A percentile compares a stretch with the other conserved stretches of the same genome.
Evolutionary conservation across 2,113 vertebrate genomes (phyloP).

Genomic region (Poecile atricapillus): DNA sequence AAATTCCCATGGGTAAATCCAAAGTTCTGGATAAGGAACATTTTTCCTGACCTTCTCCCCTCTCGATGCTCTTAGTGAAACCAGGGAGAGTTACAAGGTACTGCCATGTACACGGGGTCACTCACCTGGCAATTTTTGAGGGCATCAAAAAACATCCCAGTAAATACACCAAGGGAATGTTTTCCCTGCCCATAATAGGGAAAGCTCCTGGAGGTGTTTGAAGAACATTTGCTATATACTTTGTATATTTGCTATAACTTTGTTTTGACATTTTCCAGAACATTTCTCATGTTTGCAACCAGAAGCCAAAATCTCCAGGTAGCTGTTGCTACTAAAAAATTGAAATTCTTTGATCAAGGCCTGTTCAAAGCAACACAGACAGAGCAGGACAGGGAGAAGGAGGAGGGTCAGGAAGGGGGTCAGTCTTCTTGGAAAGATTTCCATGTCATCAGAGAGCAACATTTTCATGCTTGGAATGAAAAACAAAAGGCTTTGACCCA

Average conservation of each 20-base stretch:
- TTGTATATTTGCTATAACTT: not conserved
- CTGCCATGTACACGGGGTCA: not conserved
- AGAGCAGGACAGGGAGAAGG: not conserved
- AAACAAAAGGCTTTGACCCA: not conserved
- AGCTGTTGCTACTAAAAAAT: not conserved
- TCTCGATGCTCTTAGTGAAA: not conserved
- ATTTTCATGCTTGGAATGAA: not conserved
- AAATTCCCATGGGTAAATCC: not conserved
- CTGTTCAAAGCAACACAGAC: not conserved
- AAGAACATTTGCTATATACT: too few relatives aligned
- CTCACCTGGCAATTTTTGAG: not conserved
- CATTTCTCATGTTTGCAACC: not conserved
- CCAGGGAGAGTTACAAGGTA: too few relatives aligned
- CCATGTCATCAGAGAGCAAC: not conserved
- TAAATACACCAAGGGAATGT: not conserved
- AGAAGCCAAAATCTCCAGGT: not conserved
- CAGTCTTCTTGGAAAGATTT: not conserved
- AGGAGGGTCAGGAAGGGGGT: not conserved
- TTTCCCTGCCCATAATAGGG: not conserved
- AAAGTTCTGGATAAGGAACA: not conserved
- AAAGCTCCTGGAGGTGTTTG: not conserved
- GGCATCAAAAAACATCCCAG: not conserved
- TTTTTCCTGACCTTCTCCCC: not conserved
- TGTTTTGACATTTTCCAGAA: not conserved
- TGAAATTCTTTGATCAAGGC: not conserved